Evolutionary conservation across 1,140 invertebrate species (phyloP).

Genomic region (Papilio machaon): DNA sequence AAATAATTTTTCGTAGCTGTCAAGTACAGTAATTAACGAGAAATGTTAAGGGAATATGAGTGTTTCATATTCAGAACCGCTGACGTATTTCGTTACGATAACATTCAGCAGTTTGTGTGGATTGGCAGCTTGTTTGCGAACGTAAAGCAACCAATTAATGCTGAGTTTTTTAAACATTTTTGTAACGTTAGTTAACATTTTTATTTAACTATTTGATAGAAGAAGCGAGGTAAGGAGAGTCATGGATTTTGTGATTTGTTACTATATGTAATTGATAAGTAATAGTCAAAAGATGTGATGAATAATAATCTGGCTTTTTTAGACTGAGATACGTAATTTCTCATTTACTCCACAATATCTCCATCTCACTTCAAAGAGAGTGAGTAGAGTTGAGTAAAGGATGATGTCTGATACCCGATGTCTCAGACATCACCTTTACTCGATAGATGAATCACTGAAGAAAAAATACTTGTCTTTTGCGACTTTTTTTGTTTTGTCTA

Average conservation of each 20-base stretch:
- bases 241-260: background rate
- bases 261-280: background rate
- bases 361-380: background rate
- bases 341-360: background rate
- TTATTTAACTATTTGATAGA: background rate
- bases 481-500: too few relatives aligned
- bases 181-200: background rate
- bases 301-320: too few relatives aligned
- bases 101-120: background rate
- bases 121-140: conserved; percentile 18
- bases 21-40: background rate
- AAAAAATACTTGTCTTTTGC: too few relatives aligned
- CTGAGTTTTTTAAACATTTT: background rate
- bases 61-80: background rate
- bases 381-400: background rate
- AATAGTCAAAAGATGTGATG: background rate
- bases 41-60: conserved; percentile 14
- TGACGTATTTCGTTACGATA: conserved; percentile 12
- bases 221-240: background rate
- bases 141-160: background rate
- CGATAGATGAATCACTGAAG: too few relatives aligned
- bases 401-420: too few relatives aligned
- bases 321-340: background rate
- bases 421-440: too few relatives aligned
- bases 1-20: background rate